These are phyloP conservation scores for Drosophila helvetica DNA, from an alignment of 2,888 invertebrate genomes.

Conservation along the genomic window DNA sequence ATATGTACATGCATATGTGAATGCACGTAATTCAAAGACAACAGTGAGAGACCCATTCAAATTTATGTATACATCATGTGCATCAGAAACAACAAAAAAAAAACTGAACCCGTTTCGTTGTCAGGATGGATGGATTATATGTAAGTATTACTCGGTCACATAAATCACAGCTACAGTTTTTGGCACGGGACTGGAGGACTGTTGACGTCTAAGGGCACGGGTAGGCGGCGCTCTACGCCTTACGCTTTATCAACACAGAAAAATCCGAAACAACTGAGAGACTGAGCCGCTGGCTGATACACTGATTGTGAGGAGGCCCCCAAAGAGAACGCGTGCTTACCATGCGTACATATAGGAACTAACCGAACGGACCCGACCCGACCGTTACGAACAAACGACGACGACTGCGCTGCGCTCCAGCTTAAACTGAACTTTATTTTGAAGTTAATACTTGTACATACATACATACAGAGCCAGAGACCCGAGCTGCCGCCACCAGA, in stretches of 20 bases:
- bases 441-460: slow-evolving; percentile 68
- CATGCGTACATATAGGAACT: slow-evolving; percentile 69
- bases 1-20: slow-evolving; percentile 10
- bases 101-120: not conserved
- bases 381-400: slow-evolving; percentile 73
- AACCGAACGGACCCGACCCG: slow-evolving; percentile 64
- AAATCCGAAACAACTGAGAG: slow-evolving; percentile 32
- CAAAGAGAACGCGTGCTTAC: slow-evolving; percentile 71
- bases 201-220: not conserved
- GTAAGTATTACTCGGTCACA: slow-evolving; percentile 6
- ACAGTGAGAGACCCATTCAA: slow-evolving; percentile 6
- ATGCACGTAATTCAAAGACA: slow-evolving; percentile 23
- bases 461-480: slow-evolving; percentile 27
- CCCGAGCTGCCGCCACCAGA: not conserved
- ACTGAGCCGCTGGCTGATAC: slow-evolving; percentile 22
- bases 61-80: slow-evolving; percentile 21
- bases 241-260: slow-evolving; percentile 19
- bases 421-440: slow-evolving; percentile 78
- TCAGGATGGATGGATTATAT: not conserved
- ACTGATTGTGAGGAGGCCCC: slow-evolving; percentile 43
- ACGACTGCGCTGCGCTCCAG: slow-evolving; percentile 78
- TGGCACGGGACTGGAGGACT: not conserved
- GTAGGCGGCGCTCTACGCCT: slow-evolving; percentile 2
- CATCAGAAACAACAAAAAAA: slow-evolving; percentile 18
- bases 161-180: slow-evolving; percentile 16